These are phyloP conservation scores for Hystrix brachyura DNA, from an alignment of 2,113 vertebrate genomes.

Conservation along the genomic window DNA sequence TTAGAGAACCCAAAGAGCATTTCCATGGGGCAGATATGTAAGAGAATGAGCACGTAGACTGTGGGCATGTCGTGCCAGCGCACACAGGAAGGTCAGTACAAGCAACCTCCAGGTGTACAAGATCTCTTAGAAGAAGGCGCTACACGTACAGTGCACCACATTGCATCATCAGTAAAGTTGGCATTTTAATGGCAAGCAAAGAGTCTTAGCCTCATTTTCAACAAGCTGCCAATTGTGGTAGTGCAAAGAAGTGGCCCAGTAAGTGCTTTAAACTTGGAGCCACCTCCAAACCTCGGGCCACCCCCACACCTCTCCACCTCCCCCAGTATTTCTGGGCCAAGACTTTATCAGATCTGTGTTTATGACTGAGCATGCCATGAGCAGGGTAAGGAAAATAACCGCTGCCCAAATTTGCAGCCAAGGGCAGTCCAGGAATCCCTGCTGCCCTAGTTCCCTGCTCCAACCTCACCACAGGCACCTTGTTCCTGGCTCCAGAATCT, in stretches of 20 bases:
- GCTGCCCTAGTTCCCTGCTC: background rate
- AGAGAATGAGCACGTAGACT: background rate
- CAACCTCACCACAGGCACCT: background rate
- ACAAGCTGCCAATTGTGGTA: background rate
- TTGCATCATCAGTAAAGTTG: background rate
- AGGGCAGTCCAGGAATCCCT: background rate
- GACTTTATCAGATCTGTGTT: background rate
- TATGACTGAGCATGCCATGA: background rate
- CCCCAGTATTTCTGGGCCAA: background rate
- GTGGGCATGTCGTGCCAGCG: background rate
- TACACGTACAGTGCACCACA: background rate
- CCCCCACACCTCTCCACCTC: no score
- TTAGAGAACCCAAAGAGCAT: background rate
- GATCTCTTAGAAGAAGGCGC: background rate
- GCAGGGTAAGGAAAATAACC: background rate
- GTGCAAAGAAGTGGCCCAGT: background rate
- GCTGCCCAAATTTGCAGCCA: background rate
- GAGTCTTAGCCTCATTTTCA: background rate
- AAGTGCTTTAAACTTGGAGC: background rate
- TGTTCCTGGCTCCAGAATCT: background rate
- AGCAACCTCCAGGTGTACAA: background rate
- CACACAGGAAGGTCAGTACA: background rate
- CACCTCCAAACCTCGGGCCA: no score
- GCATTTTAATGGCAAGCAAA: background rate
- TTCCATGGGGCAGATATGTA: background rate